Percentiles rank a stretch among this genome's conserved stretches.
Conservation (phyloP, 2,797 vertebrate genomes). For the Neostethus bicornis region DNA sequence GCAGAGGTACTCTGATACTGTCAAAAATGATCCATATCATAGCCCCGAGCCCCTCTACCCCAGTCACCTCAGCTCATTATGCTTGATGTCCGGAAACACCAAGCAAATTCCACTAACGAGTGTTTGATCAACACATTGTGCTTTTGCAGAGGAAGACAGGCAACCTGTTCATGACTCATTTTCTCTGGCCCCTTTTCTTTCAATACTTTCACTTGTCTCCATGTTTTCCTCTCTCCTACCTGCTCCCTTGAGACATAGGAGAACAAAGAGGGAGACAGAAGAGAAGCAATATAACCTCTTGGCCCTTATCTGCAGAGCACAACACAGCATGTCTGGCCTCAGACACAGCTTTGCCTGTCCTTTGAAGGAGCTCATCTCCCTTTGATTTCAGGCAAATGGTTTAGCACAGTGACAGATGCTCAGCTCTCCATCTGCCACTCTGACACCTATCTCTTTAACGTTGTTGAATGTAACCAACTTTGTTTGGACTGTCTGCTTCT, state of each 20-base stretch:
- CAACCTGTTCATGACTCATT: constrained; percentile 55
- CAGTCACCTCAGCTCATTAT: constrained; percentile 63
- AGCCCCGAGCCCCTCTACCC: constrained; percentile 39
- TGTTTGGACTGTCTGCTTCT: constrained; percentile 57
- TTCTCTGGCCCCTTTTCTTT: background rate
- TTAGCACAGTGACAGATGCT: constrained; percentile 67
- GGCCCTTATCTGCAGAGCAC: constrained; percentile 64
- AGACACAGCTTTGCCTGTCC: constrained; percentile 60
- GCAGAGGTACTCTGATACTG: constrained; percentile 53
- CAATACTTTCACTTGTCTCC: constrained; percentile 18
- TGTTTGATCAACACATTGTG: constrained; percentile 67
- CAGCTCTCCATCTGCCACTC: constrained; percentile 70
- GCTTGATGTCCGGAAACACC: constrained; percentile 51
- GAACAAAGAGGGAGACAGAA: constrained; percentile 68
- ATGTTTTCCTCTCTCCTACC: constrained; percentile 16
- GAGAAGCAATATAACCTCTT: constrained; percentile 74
- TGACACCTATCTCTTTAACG: constrained; percentile 66
- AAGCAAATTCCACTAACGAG: constrained; percentile 63
- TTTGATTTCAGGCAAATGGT: constrained; percentile 75
- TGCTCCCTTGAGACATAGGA: constrained; percentile 56
- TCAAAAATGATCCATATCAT: constrained; percentile 66
- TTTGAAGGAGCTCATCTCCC: constrained; percentile 71
- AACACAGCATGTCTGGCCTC: constrained; percentile 67
- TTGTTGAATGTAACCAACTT: constrained; percentile 62
- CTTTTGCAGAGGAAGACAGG: constrained; percentile 45